A percentile compares a stretch with the other conserved stretches of the same genome.
phyloP scores from a whole-genome alignment of 2,797 vertebrate genomes.

The Aldrovandia affinis region DNA sequence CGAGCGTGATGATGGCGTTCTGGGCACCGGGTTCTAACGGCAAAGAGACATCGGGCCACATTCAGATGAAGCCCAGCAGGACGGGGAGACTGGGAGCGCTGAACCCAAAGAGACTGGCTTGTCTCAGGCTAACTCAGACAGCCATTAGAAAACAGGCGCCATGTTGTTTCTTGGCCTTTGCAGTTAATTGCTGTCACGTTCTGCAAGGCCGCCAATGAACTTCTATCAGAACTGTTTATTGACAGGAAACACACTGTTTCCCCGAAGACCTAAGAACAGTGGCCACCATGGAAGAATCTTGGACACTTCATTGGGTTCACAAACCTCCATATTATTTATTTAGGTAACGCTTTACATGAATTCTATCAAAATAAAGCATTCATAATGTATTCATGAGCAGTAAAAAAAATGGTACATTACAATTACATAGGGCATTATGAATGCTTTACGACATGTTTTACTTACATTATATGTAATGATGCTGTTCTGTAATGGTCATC shows the following conservation, averaged over 20 bases:
- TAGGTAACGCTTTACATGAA: too few relatives aligned
- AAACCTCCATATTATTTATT: too few relatives aligned
- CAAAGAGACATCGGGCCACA: neutral
- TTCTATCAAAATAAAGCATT: too few relatives aligned
- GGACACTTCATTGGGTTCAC: too few relatives aligned
- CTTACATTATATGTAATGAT: too few relatives aligned
- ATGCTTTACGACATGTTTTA: too few relatives aligned
- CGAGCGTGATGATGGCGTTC: neutral
- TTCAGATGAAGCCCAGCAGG: neutral
- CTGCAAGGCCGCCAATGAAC: neutral
- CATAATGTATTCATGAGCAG: too few relatives aligned
- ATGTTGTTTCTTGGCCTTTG: constrained; percentile 16
- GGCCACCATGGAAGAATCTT: neutral
- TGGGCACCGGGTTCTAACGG: neutral
- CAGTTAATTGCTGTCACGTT: constrained; percentile 16
- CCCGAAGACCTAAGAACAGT: neutral
- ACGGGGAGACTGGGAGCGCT: neutral
- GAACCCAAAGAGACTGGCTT: neutral
- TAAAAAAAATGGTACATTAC: too few relatives aligned
- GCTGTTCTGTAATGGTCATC: too few relatives aligned
- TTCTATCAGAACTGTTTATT: neutral
- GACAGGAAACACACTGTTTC: neutral
- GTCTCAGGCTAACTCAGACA: neutral
- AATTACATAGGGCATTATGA: too few relatives aligned
- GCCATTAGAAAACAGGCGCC: neutral